phyloP scores from a whole-genome alignment of 2,797 vertebrate genomes.

The Morus bassanus region DNA sequence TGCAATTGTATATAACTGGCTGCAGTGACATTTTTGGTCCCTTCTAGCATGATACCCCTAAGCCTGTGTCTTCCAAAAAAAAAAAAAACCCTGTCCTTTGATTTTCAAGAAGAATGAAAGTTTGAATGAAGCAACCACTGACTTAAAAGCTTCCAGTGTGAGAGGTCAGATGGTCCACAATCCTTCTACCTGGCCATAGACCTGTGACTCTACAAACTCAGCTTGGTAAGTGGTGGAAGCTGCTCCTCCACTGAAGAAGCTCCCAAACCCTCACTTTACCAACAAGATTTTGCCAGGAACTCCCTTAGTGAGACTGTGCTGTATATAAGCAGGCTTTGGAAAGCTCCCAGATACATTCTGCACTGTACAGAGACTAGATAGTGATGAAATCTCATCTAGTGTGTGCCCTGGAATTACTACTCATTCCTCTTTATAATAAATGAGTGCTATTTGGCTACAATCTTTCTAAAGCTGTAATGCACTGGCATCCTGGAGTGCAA shows the following conservation, averaged over 20 bases:
- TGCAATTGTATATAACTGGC: neutral
- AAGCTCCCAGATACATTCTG: neutral
- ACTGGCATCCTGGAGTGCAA: neutral
- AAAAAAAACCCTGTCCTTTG: rapidly evolving
- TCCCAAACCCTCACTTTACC: neutral
- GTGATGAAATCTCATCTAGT: neutral
- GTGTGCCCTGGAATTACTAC: neutral
- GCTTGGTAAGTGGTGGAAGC: neutral
- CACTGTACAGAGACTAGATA: neutral
- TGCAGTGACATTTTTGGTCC: neutral
- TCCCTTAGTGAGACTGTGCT: neutral
- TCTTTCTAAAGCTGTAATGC: constrained; percentile 29
- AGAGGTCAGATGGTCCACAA: neutral
- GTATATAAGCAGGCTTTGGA: neutral
- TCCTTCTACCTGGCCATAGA: neutral
- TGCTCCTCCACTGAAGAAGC: neutral
- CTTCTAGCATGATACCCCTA: neutral
- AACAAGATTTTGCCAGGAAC: neutral
- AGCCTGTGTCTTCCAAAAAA: neutral
- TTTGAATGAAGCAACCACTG: neutral
- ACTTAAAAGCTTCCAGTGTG: neutral
- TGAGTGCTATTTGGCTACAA: constrained; percentile 35
- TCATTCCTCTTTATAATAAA: constrained; percentile 37
- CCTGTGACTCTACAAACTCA: neutral
- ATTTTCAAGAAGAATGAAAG: neutral